phyloP scores from a whole-genome alignment of 2,888 invertebrate genomes.

The Linyphia triangularis region DNA sequence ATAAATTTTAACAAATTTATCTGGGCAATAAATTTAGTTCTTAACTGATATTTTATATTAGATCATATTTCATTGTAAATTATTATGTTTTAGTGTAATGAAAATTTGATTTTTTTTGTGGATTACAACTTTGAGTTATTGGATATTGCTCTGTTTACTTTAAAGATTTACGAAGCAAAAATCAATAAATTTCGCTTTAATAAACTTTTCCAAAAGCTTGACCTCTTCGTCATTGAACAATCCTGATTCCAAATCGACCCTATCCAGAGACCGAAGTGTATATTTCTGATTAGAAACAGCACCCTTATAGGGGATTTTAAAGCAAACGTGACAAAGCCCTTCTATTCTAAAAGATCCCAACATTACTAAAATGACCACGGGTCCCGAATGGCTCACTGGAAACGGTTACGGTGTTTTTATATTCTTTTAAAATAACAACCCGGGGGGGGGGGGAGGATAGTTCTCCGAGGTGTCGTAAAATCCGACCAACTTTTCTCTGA shows the following conservation, averaged over 20 bases:
- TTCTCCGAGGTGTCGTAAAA: conserved; percentile 38
- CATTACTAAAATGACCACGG: conserved; percentile 43
- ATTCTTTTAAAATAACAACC: conserved; percentile 15
- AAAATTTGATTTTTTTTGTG: too few relatives aligned
- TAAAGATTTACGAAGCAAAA: too few relatives aligned
- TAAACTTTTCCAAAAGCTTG: not conserved
- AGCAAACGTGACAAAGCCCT: conserved; percentile 37
- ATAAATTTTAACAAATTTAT: too few relatives aligned
- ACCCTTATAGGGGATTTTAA: conserved; percentile 37
- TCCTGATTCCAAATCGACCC: conserved; percentile 12
- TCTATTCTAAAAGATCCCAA: conserved; percentile 23
- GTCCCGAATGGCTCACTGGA: conserved; percentile 32
- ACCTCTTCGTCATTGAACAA: not conserved
- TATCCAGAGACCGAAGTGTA: not conserved
- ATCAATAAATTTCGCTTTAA: too few relatives aligned
- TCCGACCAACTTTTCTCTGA: conserved; percentile 11
- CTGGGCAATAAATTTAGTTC: too few relatives aligned
- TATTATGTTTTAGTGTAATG: too few relatives aligned
- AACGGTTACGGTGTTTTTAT: conserved; percentile 15
- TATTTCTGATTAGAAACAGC: conserved; percentile 39
- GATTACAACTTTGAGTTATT: too few relatives aligned
- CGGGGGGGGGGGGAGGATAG: not conserved
- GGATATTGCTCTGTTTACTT: too few relatives aligned
- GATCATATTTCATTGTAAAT: too few relatives aligned
- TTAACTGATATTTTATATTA: too few relatives aligned